These are phyloP conservation scores for Aphelenchoides avenae DNA, from an alignment of 1,140 invertebrate species.

Conservation along the genomic window DNA sequence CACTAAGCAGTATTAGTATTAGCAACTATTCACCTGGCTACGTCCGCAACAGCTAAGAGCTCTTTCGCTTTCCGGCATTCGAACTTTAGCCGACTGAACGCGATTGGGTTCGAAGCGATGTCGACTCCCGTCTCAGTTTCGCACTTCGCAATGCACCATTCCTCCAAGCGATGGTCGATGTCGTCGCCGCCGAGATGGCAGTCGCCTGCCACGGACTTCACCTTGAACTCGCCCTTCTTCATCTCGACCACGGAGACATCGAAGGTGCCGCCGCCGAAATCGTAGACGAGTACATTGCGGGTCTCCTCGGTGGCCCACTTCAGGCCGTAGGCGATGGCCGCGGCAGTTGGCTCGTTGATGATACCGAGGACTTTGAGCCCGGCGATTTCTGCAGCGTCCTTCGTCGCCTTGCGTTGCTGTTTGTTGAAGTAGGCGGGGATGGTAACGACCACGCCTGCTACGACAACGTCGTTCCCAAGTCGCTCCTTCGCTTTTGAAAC, in stretches of 20 bases:
- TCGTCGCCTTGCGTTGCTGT: constrained; percentile 69
- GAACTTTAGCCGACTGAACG: background rate
- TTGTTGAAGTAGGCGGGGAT: constrained; percentile 68
- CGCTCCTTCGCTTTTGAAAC: too few relatives aligned
- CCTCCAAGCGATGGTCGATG: constrained; percentile 97
- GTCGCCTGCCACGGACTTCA: constrained; percentile 94
- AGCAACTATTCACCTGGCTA: too few relatives aligned
- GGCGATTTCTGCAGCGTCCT: constrained; percentile 71
- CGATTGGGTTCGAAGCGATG: background rate
- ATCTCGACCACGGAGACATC: constrained; percentile 94
- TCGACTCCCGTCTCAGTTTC: background rate
- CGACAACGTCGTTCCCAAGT: constrained; percentile 21
- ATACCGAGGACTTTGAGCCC: constrained; percentile 67
- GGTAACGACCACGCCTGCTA: constrained; percentile 63
- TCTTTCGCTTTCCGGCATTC: background rate
- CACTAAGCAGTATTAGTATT: too few relatives aligned
- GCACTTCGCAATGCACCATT: constrained; percentile 24
- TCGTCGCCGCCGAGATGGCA: constrained; percentile 93
- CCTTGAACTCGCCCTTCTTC: constrained; percentile 93
- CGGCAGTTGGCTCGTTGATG: constrained; percentile 73
- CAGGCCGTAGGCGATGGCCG: constrained; percentile 75
- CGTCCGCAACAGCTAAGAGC: too few relatives aligned
- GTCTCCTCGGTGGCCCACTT: constrained; percentile 69
- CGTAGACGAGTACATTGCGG: too few relatives aligned
- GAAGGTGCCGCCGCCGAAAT: constrained; percentile 92